Evolutionary conservation across 2,113 vertebrate genomes (phyloP).

Genomic region (Cyprinodon variegatus): DNA sequence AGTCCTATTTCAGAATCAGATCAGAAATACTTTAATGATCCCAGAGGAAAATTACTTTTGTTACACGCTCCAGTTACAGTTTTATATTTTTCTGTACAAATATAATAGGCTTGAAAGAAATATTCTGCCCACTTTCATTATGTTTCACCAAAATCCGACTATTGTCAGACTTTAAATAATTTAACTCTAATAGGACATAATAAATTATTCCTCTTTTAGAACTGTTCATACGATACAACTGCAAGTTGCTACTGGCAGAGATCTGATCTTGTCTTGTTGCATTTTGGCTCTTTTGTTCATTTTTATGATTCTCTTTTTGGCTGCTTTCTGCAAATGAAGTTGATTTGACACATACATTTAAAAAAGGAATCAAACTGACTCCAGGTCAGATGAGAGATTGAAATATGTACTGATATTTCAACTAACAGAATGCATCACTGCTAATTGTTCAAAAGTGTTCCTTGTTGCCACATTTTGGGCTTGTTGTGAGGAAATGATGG

Average conservation of each 20-base stretch:
- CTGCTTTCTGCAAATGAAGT: too few species aligned
- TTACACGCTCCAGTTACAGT: too few species aligned
- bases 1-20: too few species aligned
- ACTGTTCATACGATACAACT: background rate
- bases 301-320: background rate
- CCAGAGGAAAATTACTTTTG: too few species aligned
- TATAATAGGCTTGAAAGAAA: too few species aligned
- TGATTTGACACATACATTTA: too few species aligned
- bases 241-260: background rate
- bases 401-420: background rate
- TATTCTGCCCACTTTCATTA: background rate
- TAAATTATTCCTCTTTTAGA: background rate
- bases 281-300: background rate
- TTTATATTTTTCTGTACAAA: too few species aligned
- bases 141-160: background rate
- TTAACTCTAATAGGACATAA: background rate
- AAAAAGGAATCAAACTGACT: too few species aligned
- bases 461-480: background rate
- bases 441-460: background rate
- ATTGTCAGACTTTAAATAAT: background rate
- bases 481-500: too few species aligned
- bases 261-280: background rate
- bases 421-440: background rate
- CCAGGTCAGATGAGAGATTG: background rate
- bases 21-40: too few species aligned